Conservation (phyloP, 2,113 vertebrate genomes). For the Passer montanus region DNA sequence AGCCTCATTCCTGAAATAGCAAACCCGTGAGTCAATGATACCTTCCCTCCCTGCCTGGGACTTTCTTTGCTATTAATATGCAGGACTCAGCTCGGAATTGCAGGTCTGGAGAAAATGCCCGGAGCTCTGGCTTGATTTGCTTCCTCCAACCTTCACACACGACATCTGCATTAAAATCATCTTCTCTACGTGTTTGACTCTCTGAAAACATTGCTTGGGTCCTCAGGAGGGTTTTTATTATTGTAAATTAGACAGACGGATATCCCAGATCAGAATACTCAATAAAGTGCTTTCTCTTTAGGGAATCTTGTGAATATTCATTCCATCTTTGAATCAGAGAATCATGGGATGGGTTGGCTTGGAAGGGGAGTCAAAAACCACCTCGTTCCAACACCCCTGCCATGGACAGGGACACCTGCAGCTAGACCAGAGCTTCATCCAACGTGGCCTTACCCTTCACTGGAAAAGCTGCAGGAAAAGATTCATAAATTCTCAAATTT, state of each 20-base stretch:
- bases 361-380: neutral
- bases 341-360: fast-evolving
- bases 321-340: neutral
- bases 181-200: neutral
- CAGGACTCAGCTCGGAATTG: conserved; percentile 10
- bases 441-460: fast-evolving
- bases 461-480: neutral
- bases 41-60: neutral
- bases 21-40: neutral
- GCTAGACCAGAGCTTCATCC: neutral
- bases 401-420: neutral
- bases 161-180: neutral
- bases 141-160: neutral
- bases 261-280: fast-evolving
- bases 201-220: neutral
- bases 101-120: neutral
- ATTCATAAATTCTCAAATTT: no score
- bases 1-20: conserved; percentile 31
- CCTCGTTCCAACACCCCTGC: neutral
- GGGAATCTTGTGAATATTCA: neutral
- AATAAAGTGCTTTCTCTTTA: neutral
- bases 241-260: neutral
- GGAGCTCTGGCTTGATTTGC: neutral
- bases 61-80: conserved; percentile 61
- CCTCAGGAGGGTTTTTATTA: neutral